Percentiles rank a stretch among this genome's conserved stretches.
Conservation (phyloP, 1,140 invertebrate species). For the Bilobella aurantiaca region DNA sequence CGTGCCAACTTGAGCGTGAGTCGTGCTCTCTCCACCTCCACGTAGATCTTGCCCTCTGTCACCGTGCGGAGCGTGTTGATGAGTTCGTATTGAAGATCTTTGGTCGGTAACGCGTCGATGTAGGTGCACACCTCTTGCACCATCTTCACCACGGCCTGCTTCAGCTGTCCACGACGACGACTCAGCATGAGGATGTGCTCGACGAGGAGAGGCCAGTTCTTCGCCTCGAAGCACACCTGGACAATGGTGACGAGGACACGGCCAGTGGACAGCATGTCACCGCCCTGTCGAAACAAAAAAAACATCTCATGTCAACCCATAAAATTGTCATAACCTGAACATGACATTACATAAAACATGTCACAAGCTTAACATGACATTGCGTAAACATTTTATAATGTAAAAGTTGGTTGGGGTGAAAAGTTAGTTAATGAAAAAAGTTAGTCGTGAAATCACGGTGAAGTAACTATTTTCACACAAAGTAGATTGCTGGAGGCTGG, state of each 20-base stretch:
- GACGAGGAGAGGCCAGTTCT: constrained; percentile 85
- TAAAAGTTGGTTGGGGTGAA: too few species aligned
- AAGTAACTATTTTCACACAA: too few species aligned
- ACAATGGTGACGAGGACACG: constrained; percentile 88
- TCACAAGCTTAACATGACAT: too few species aligned
- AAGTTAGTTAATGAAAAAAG: too few species aligned
- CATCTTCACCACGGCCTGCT: constrained; percentile 97
- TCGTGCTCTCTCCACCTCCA: constrained; percentile 95
- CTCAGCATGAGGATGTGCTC: constrained; percentile 87
- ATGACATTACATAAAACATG: too few species aligned
- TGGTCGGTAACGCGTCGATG: constrained; percentile 83
- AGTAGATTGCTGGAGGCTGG: too few species aligned
- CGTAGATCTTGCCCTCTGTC: constrained; percentile 99
- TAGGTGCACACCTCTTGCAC: constrained; percentile 93
- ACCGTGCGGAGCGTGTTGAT: constrained; percentile 92
- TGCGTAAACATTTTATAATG: too few species aligned
- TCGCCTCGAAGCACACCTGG: constrained; percentile 84
- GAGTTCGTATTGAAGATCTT: constrained; percentile 81
- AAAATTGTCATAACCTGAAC: too few species aligned
- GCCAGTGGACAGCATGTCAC: constrained; percentile 90
- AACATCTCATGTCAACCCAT: constrained; percentile 10
- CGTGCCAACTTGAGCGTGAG: constrained; percentile 87
- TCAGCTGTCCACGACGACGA: constrained; percentile 90
- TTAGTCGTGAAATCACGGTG: too few species aligned
- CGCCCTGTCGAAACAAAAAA: constrained; percentile 54